These are phyloP conservation scores for Heteromyza rotundicornis DNA, from an alignment of 2,888 invertebrate species.

Conservation along the genomic window DNA sequence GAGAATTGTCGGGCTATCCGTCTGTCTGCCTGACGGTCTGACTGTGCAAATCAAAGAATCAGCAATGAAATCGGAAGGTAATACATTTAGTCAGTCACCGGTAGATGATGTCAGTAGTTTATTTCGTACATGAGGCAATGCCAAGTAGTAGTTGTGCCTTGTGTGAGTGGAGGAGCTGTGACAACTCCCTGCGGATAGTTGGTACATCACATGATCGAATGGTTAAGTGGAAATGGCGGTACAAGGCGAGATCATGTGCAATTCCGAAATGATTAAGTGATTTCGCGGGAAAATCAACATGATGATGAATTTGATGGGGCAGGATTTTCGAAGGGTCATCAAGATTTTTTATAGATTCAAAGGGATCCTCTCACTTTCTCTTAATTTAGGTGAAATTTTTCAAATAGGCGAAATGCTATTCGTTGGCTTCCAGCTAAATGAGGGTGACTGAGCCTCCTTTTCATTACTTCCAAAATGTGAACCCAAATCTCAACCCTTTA, in stretches of 20 bases:
- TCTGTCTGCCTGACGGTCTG: background rate
- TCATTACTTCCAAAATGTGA: too few species aligned
- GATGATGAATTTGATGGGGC: background rate
- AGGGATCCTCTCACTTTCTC: too few species aligned
- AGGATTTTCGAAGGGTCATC: too few species aligned
- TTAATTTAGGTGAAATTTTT: too few species aligned
- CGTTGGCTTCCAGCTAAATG: too few species aligned
- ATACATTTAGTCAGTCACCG: constrained; percentile 43
- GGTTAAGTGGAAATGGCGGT: background rate
- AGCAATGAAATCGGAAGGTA: constrained; percentile 46
- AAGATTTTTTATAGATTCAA: too few species aligned
- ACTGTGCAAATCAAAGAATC: constrained; percentile 17
- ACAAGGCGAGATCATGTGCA: background rate
- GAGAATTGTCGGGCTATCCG: background rate
- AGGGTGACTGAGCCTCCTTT: too few species aligned
- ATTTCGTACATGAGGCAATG: constrained; percentile 39
- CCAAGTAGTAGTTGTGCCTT: background rate
- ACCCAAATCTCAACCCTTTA: too few species aligned
- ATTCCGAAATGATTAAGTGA: background rate
- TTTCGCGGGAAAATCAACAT: background rate
- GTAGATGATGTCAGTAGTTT: constrained; percentile 34
- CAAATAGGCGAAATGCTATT: too few species aligned
- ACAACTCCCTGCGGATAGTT: background rate
- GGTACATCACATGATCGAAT: background rate
- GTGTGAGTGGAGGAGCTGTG: background rate